Conservation (phyloP, 2,888 invertebrate species). For the Troides helena region DNA sequence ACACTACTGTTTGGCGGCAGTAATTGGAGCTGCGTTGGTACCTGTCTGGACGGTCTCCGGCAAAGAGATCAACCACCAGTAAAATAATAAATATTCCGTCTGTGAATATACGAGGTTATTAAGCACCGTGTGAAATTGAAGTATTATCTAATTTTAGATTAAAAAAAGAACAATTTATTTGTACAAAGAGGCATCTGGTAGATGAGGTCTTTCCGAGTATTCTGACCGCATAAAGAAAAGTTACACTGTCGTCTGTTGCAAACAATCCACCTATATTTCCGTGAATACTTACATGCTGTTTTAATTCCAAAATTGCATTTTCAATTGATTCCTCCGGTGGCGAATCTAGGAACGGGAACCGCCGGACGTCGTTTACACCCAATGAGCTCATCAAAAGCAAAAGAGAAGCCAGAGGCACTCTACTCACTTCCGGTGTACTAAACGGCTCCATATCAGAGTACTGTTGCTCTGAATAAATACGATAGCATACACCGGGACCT, state of each 20-base stretch:
- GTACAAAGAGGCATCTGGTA: too few relatives aligned
- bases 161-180: too few relatives aligned
- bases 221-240: too few relatives aligned
- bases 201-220: too few relatives aligned
- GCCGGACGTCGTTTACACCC: conserved; percentile 93
- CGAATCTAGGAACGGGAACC: conserved; percentile 97
- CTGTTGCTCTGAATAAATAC: conserved; percentile 92
- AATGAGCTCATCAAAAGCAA: conserved; percentile 95
- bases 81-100: too few relatives aligned
- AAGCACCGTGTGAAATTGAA: too few relatives aligned
- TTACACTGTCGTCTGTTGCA: background rate
- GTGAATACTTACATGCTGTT: conserved; percentile 85
- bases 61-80: too few relatives aligned
- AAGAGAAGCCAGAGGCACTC: conserved; percentile 95
- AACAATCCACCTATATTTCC: background rate
- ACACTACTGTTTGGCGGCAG: too few relatives aligned
- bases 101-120: too few relatives aligned
- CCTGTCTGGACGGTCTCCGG: too few relatives aligned
- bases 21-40: too few relatives aligned
- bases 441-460: conserved; percentile 89
- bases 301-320: conserved; percentile 90
- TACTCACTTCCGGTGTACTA: conserved; percentile 94
- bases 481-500: conserved; percentile 96
- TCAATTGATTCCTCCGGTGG: conserved; percentile 92
- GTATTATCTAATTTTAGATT: too few relatives aligned